These are phyloP conservation scores for Cheilosia grossa DNA, from an alignment of 2,888 invertebrate genomes.

Conservation along the genomic window DNA sequence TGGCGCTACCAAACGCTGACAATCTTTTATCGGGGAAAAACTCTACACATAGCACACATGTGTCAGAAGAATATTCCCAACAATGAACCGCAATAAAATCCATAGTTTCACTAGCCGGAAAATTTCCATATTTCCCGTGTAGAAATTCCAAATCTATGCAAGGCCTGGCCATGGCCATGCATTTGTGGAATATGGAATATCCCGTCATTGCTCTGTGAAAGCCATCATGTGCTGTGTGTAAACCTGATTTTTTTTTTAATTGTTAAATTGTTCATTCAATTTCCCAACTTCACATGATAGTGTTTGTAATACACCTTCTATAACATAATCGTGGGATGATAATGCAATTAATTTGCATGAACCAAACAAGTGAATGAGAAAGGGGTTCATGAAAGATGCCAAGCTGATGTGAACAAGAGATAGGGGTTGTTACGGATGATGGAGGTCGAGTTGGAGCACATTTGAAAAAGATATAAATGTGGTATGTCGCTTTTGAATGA, in stretches of 20 bases:
- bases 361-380: conserved; percentile 14
- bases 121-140: conserved; percentile 30
- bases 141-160: conserved; percentile 43
- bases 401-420: not conserved
- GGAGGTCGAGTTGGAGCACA: conserved; percentile 4
- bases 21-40: not conserved
- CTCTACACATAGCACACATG: not conserved
- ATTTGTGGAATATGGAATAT: conserved; percentile 65
- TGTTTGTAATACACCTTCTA: conserved; percentile 33
- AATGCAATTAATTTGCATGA: conserved; percentile 69
- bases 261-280: not conserved
- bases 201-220: conserved; percentile 58
- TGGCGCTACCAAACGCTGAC: not conserved
- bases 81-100: conserved; percentile 44
- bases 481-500: too few species aligned
- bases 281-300: conserved; percentile 15
- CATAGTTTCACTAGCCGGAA: conserved; percentile 14
- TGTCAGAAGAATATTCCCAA: not conserved
- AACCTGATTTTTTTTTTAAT: conserved; percentile 5
- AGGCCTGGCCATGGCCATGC: not conserved
- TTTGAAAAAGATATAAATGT: conserved; percentile 1
- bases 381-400: conserved; percentile 49
- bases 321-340: conserved; percentile 61
- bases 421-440: conserved; percentile 37
- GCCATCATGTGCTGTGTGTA: conserved; percentile 56